Conservation (phyloP, 92 coral and sea anemone genomes). For the Phymanthus crucifer region DNA sequence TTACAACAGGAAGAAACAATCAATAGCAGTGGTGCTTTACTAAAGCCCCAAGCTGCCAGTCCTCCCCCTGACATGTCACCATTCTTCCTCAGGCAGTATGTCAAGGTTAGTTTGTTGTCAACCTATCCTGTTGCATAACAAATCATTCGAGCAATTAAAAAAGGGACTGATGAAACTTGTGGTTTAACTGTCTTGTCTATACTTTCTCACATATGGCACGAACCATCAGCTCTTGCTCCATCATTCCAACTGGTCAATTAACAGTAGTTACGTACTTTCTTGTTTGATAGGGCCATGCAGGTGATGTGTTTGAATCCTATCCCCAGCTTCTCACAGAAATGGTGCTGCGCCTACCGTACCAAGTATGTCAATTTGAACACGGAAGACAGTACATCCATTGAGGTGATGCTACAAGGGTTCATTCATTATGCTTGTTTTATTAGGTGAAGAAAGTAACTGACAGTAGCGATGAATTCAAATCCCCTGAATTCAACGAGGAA, state of each 20-base stretch:
- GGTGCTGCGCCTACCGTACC: slow-evolving; percentile 95
- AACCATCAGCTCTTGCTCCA: too few relatives aligned
- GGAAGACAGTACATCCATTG: too few relatives aligned
- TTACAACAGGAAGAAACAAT: slow-evolving; percentile 65
- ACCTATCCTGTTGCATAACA: too few relatives aligned
- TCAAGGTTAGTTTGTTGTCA: slow-evolving; percentile 61
- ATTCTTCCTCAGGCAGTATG: slow-evolving; percentile 94
- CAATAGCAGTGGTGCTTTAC: slow-evolving; percentile 66
- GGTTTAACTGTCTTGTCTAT: too few relatives aligned
- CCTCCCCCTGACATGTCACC: slow-evolving; percentile 99
- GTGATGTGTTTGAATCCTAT: slow-evolving; percentile 96
- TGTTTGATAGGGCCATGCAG: slow-evolving; percentile 85
- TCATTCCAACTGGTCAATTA: too few relatives aligned
- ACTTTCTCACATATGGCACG: too few relatives aligned
- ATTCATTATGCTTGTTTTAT: background rate
- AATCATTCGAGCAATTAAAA: too few relatives aligned
- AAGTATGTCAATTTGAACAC: slow-evolving; percentile 54
- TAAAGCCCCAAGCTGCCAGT: slow-evolving; percentile 80
- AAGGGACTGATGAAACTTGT: too few relatives aligned
- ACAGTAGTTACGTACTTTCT: background rate
- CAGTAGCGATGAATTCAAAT: slow-evolving; percentile 59
- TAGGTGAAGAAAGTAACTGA: slow-evolving; percentile 97
- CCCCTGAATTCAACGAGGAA: slow-evolving; percentile 77
- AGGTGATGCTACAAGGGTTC: too few relatives aligned
- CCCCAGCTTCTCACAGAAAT: slow-evolving; percentile 95